Percentiles rank a stretch among this genome's conserved stretches.
Conservation (phyloP, 2,113 vertebrate genomes). For the Hemiscyllium ocellatum region DNA sequence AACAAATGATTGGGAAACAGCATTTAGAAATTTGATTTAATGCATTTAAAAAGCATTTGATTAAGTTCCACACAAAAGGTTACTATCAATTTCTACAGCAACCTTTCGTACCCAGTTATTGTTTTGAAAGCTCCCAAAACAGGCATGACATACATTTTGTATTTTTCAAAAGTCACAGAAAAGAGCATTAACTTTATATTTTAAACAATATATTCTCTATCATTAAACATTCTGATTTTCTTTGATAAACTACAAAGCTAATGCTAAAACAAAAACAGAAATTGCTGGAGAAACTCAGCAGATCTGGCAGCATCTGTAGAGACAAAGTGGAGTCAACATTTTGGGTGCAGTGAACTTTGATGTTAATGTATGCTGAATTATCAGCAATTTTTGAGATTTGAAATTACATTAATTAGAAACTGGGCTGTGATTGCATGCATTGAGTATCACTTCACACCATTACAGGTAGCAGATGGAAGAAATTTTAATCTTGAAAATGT, state of each 20-base stretch:
- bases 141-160: neutral
- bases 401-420: neutral
- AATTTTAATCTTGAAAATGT: neutral
- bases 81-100: neutral
- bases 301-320: too few relatives aligned
- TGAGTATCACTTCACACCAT: neutral
- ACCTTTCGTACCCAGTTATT: neutral
- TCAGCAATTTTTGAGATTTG: neutral
- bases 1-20: neutral
- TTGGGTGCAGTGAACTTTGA: too few relatives aligned
- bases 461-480: conserved; percentile 17
- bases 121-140: neutral
- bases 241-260: neutral
- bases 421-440: neutral
- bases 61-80: neutral
- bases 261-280: neutral
- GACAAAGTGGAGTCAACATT: too few relatives aligned
- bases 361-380: neutral
- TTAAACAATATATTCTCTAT: neutral
- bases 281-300: too few relatives aligned
- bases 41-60: neutral
- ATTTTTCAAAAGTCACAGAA: neutral
- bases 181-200: neutral
- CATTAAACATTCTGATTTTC: neutral
- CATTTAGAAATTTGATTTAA: neutral